phyloP scores from a whole-genome alignment of 2,113 vertebrate genomes.

The Cygnus buccinator region DNA sequence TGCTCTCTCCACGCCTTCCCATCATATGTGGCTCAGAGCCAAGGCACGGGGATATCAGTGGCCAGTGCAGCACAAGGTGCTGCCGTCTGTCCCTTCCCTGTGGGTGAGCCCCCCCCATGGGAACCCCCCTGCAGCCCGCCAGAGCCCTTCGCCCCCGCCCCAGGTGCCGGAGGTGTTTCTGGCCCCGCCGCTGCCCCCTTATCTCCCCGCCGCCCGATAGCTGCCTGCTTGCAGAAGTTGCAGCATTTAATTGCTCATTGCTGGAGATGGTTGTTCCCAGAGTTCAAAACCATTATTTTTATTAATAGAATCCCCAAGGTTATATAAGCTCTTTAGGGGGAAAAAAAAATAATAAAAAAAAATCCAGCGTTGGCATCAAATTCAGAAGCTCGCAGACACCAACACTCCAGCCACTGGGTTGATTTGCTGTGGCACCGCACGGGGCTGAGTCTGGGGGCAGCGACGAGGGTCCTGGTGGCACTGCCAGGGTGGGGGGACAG shows the following conservation, averaged over 20 bases:
- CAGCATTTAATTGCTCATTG: background rate
- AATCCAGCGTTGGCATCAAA: background rate
- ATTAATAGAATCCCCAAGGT: constrained; percentile 73
- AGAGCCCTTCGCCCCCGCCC: background rate
- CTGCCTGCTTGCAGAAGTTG: background rate
- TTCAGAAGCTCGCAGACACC: background rate
- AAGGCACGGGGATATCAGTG: background rate
- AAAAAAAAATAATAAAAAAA: background rate
- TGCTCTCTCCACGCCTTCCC: background rate
- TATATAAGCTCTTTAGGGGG: constrained; percentile 39
- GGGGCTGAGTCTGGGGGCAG: background rate
- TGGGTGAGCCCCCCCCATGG: background rate
- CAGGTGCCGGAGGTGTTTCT: background rate
- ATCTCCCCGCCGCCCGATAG: background rate
- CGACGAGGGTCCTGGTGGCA: background rate
- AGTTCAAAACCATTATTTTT: constrained; percentile 64
- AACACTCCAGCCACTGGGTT: background rate
- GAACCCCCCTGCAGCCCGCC: background rate
- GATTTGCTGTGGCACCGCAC: rapidly evolving
- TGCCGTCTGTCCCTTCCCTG: background rate
- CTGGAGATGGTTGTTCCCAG: constrained; percentile 29
- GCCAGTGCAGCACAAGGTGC: background rate
- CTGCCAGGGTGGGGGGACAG: background rate
- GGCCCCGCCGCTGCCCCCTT: background rate
- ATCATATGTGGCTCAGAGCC: rapidly evolving